phyloP scores from a whole-genome alignment of 2,888 invertebrate species.

The Campoplex capitator region DNA sequence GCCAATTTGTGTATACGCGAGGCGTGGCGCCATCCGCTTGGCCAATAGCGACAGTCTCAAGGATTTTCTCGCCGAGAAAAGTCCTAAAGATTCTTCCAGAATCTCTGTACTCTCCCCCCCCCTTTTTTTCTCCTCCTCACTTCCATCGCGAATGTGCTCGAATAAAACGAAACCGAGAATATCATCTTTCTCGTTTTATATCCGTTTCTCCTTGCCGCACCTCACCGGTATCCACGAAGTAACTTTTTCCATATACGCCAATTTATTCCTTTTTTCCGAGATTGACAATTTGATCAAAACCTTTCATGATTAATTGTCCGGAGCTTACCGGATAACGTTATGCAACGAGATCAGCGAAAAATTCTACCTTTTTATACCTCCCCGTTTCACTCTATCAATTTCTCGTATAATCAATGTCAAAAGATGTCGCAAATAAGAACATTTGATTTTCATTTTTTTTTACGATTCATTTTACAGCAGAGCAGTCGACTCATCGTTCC shows the following conservation, averaged over 20 bases:
- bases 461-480: too few relatives aligned
- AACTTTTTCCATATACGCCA: not conserved
- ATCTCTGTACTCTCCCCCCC: not conserved
- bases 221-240: not conserved
- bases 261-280: not conserved
- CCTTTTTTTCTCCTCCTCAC: not conserved
- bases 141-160: not conserved
- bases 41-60: conserved; percentile 64
- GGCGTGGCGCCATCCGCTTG: conserved; percentile 63
- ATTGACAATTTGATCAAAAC: not conserved
- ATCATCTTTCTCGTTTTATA: not conserved
- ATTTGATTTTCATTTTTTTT: too few relatives aligned
- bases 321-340: too few relatives aligned
- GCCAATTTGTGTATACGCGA: conserved; percentile 60
- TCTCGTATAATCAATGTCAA: not conserved
- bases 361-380: not conserved
- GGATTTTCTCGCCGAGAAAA: conserved; percentile 34
- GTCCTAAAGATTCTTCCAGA: not conserved
- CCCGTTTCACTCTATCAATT: too few relatives aligned
- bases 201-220: not conserved
- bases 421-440: not conserved
- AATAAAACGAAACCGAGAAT: not conserved
- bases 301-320: not conserved
- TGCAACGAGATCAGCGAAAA: not conserved
- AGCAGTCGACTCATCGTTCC: not conserved